phyloP scores from a whole-genome alignment of 2,888 invertebrate species.

The Drosophila pseudotalamancana region DNA sequence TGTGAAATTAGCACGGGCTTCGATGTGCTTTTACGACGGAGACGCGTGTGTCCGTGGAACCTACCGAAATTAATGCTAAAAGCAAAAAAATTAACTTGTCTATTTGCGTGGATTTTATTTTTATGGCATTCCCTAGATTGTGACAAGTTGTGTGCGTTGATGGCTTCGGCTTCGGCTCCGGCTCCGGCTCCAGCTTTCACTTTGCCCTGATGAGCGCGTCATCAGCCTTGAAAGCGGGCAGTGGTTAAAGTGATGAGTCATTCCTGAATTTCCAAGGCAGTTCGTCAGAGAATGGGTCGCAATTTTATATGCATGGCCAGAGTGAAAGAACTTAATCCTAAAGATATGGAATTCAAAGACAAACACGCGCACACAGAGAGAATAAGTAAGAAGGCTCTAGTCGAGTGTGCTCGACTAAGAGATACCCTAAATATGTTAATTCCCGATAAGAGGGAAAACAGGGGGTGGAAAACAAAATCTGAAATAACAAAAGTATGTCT shows the following conservation, averaged over 20 bases:
- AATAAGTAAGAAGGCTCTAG: too few relatives aligned
- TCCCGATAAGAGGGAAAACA: too few relatives aligned
- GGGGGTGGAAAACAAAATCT: too few relatives aligned
- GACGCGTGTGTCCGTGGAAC: slow-evolving; percentile 28
- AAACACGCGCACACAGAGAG: background rate
- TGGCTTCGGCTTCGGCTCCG: slow-evolving; percentile 16
- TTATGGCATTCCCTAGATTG: slow-evolving; percentile 47
- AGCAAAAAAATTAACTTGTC: slow-evolving; percentile 59
- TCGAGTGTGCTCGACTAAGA: too few relatives aligned
- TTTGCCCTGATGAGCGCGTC: slow-evolving; percentile 33
- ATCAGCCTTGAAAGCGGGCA: slow-evolving; percentile 20
- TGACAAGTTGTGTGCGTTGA: slow-evolving; percentile 31
- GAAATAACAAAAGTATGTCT: too few relatives aligned
- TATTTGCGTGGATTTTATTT: slow-evolving; percentile 63
- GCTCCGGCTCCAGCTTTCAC: slow-evolving; percentile 12
- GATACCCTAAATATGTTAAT: too few relatives aligned
- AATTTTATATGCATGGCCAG: slow-evolving; percentile 43
- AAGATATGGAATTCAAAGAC: slow-evolving; percentile 8
- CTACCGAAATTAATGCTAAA: slow-evolving; percentile 33
- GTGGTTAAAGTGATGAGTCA: slow-evolving; percentile 39
- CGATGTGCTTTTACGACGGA: slow-evolving; percentile 37
- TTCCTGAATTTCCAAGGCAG: slow-evolving; percentile 21
- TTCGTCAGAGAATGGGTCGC: slow-evolving; percentile 10
- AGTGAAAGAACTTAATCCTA: slow-evolving; percentile 11
- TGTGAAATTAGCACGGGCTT: slow-evolving; percentile 46